Evolutionary conservation across 2,888 invertebrate species (phyloP), one percentile per base, ranked within the genome.

Genomic region (Invenusta paracnida): DNA sequence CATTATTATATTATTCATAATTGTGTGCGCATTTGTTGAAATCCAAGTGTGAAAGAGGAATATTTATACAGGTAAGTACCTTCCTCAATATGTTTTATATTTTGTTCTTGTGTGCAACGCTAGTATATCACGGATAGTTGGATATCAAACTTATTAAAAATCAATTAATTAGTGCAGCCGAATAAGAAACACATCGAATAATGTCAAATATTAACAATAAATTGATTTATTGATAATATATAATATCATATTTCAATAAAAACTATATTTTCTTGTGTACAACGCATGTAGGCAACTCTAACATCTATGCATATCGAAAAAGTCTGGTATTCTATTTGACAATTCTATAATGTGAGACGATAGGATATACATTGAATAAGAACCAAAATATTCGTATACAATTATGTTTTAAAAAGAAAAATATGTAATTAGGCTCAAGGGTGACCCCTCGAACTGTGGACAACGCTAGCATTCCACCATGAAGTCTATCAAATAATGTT

Each of bases 251-350:
- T 73, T 73, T 73, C 5, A 73, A 73, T 73, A 25, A 23, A 73
- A 73, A 73, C 73, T 73, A 73, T 73, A 73, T 2, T 73, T 73
- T 73, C 73, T 73, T 73, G 73, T 73, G 73, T 73, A 23, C 73
- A 73, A 73, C 73, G 73, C 73, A 5, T n/a, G 73, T 73, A 73
- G 11, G 17, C 48, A 48, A 48, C 48, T 5, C 48, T 48, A 48
- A 17, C 17, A 48, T 73, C 5, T 73, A 13, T 73, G 73, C 23
- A 73, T 73, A 73, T 73, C 73, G 23, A 73, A 73, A 23, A 73
- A 73, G 73, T 73, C 25, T 13, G 73, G 73, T 23, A 73, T 48
- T 17, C 48, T 48, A 48, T 11, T 48, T 48, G 48, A 48, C 48
- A 17, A 5, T 48, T 48, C 48, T 48, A 48, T 48, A 48, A 48